Base-by-base conservation (phyloP, 2,888 invertebrate species). In the Dilophus febrilis region DNA sequence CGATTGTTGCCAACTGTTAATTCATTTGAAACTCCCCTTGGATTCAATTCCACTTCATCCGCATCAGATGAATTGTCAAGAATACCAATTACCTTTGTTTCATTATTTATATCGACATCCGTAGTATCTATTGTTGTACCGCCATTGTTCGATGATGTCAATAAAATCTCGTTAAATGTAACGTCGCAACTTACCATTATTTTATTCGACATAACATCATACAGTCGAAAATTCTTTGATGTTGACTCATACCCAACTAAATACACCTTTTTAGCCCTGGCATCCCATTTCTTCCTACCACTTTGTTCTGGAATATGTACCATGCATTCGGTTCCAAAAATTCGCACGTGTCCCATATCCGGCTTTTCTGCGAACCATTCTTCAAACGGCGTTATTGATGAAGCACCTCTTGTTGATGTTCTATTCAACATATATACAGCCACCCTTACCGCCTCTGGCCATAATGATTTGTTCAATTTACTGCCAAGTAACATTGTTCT, bases 361-460 rank as follows among this genome's bases (percentile, higher is more conserved):
- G 32, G 32, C 11, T 32, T 32, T 32, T 13, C 12, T 10, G 7
- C 32, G 17, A 32, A 32, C 32, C 32, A 32, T 11, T 14, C 10
- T 32, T 32, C 14, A 32, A 10, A 32, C 32, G 32, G 32, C 16
- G 32, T 32, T 3, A 32, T 17, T 3, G 10, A 14, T 10, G 5
- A 6, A 4, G 6, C 17, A n/a, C n/a, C n/a, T n/a, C n/a, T n/a
- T 7, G 7, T 13, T 32, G 32, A 10, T 14, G 32, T 14, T 16
- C 45, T 36, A 35, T 53, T 53, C 32, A 46, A 42, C 14, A 50
- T 33, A 36, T 47, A 47, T n/a, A 37, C 40, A 10, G 51, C 51
- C 16, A 49, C 47, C 12, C 40, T 40, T 2, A 49, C 45, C 8
- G 52, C 52, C 38, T 53, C 52, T 35, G 47, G 48, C 49, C 52